These are phyloP conservation scores for Heterohyrax brucei DNA, from an alignment of 2,797 vertebrate species.

Conservation along the genomic window DNA sequence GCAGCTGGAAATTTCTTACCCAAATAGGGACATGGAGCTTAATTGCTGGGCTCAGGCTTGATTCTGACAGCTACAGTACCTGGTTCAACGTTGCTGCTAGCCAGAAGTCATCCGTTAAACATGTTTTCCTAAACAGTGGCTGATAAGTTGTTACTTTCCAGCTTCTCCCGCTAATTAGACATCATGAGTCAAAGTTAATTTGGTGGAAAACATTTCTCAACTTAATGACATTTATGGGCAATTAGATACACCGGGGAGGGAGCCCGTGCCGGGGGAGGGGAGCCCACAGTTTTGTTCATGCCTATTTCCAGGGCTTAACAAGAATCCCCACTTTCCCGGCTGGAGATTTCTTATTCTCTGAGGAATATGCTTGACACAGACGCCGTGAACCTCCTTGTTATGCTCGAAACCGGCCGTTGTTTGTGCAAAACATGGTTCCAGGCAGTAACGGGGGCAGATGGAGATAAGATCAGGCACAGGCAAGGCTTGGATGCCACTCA, in stretches of 20 bases:
- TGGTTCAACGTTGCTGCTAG: slow-evolving; percentile 78
- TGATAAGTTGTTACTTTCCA: slow-evolving; percentile 89
- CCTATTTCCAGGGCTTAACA: slow-evolving; percentile 87
- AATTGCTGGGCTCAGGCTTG: slow-evolving; percentile 84
- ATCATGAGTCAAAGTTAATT: slow-evolving; percentile 95
- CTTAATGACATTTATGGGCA: slow-evolving; percentile 98
- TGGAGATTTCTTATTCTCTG: slow-evolving; percentile 87
- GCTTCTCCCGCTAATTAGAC: slow-evolving; percentile 95
- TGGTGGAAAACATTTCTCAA: slow-evolving; percentile 94
- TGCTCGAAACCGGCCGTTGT: slow-evolving; percentile 83
- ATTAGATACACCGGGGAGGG: slow-evolving; percentile 92
- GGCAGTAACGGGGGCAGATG: slow-evolving; percentile 85
- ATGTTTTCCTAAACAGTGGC: slow-evolving; percentile 88
- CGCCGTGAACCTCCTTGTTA: slow-evolving; percentile 88
- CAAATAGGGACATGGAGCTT: slow-evolving; percentile 81
- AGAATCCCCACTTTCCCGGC: slow-evolving; percentile 86
- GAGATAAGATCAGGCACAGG: slow-evolving; percentile 77
- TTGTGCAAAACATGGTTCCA: slow-evolving; percentile 71
- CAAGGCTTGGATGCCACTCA: slow-evolving; percentile 12
- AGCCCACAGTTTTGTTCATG: slow-evolving; percentile 85
- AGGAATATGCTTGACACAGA: slow-evolving; percentile 83
- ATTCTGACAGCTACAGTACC: slow-evolving; percentile 86
- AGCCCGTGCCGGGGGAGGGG: slow-evolving; percentile 73
- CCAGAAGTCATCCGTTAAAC: slow-evolving; percentile 86
- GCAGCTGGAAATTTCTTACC: slow-evolving; percentile 77